Evolutionary conservation across 2,113 vertebrate species (phyloP).

Genomic region (Glaucidium brasilianum): DNA sequence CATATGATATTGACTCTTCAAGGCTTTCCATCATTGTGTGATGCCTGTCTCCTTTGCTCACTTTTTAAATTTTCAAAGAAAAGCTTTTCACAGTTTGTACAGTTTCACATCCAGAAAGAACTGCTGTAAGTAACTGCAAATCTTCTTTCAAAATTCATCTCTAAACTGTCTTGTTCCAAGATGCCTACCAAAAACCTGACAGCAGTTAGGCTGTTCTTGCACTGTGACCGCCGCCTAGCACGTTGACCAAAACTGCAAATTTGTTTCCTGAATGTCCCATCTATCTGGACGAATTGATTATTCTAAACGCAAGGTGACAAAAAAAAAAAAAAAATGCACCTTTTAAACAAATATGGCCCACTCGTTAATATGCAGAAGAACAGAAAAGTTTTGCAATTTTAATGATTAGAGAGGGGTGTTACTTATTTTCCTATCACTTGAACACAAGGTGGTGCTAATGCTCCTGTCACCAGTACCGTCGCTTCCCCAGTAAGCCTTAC

Average conservation of each 20-base stretch:
- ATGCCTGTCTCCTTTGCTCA: not conserved
- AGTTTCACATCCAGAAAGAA: not conserved
- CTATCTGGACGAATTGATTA: not conserved
- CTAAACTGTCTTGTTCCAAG: not conserved
- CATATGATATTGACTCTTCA: not conserved
- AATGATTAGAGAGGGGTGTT: not conserved
- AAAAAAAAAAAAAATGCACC: not conserved
- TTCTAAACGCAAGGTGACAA: not conserved
- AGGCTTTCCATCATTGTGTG: not conserved
- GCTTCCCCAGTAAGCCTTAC: not conserved
- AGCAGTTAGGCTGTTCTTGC: accelerated
- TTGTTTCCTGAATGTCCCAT: not conserved
- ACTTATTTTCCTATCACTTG: not conserved
- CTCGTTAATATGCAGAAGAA: accelerated
- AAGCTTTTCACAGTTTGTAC: not conserved
- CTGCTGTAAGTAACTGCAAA: not conserved
- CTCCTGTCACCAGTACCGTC: constrained; percentile 27
- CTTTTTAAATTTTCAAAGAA: not conserved
- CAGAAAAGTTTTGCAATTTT: not conserved
- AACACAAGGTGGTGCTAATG: constrained; percentile 66
- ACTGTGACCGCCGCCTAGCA: not conserved
- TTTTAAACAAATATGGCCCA: not conserved
- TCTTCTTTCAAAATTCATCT: not conserved
- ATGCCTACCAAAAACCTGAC: not conserved
- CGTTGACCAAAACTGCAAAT: not conserved